Conservation (phyloP, 2,113 vertebrate genomes). For the Nesogale talazaci region DNA sequence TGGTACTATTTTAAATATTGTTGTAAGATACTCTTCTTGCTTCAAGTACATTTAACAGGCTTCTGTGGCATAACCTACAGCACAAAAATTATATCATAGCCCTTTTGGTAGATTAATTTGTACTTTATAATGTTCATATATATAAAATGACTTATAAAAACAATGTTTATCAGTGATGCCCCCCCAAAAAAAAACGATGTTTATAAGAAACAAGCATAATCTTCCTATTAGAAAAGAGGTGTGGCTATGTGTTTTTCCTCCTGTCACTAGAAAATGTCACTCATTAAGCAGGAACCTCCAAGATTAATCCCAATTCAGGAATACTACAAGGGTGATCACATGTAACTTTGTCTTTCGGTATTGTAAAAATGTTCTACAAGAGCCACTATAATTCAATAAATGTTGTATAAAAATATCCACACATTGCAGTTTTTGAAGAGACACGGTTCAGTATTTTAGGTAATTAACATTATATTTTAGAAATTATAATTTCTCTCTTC, state of each 20-base stretch:
- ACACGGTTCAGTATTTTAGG: slow-evolving; percentile 4
- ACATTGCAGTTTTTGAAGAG: neutral
- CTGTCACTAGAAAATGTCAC: no score
- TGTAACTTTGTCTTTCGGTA: neutral
- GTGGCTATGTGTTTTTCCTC: neutral
- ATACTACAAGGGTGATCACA: neutral
- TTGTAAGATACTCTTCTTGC: neutral
- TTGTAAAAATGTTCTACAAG: neutral
- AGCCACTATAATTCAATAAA: neutral
- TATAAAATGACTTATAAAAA: no score
- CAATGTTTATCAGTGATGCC: no score
- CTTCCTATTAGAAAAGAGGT: neutral
- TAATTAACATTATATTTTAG: slow-evolving; percentile 35
- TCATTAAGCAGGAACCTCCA: neutral
- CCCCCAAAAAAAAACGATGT: neutral
- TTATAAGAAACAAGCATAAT: neutral
- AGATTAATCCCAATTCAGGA: neutral
- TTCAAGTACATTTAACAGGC: neutral
- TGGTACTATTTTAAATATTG: neutral
- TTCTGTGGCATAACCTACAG: neutral
- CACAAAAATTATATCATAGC: neutral
- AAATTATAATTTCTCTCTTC: neutral
- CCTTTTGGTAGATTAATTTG: neutral
- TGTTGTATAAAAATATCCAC: neutral
- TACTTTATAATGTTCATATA: neutral